These are phyloP conservation scores for Esperia sulphurella DNA, from an alignment of 2,888 invertebrate species.

Conservation along the genomic window DNA sequence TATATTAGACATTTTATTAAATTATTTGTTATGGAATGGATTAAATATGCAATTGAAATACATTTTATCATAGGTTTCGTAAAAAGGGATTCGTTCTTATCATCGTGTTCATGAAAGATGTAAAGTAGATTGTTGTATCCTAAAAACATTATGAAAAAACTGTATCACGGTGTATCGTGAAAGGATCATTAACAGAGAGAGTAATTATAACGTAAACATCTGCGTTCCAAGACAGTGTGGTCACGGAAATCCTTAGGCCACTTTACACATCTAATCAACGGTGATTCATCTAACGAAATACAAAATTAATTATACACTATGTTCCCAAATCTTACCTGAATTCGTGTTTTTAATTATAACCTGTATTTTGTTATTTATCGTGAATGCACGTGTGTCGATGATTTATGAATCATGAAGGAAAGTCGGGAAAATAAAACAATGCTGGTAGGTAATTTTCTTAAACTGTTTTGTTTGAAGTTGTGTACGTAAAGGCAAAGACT, in stretches of 20 bases:
- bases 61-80: no score
- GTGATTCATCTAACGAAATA: conserved; percentile 73
- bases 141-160: neutral
- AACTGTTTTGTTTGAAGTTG: conserved; percentile 10
- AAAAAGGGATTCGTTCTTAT: no score
- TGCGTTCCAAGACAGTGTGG: conserved; percentile 48
- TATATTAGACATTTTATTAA: no score
- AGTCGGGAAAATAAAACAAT: conserved; percentile 14
- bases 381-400: conserved; percentile 55
- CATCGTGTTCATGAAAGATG: no score
- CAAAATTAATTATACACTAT: conserved; percentile 72
- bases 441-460: conserved; percentile 1
- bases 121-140: no score
- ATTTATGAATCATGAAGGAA: conserved; percentile 46
- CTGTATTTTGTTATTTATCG: conserved; percentile 63
- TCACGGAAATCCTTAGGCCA: conserved; percentile 46
- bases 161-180: conserved; percentile 37
- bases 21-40: no score
- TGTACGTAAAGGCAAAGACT: neutral
- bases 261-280: conserved; percentile 63
- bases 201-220: conserved; percentile 72
- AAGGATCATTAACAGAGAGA: conserved; percentile 61
- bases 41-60: no score
- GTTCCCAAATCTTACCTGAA: conserved; percentile 64
- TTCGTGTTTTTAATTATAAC: conserved; percentile 71